These are phyloP conservation scores for Vanacampus margaritifer DNA, from an alignment of 2,113 vertebrate species.

Conservation along the genomic window DNA sequence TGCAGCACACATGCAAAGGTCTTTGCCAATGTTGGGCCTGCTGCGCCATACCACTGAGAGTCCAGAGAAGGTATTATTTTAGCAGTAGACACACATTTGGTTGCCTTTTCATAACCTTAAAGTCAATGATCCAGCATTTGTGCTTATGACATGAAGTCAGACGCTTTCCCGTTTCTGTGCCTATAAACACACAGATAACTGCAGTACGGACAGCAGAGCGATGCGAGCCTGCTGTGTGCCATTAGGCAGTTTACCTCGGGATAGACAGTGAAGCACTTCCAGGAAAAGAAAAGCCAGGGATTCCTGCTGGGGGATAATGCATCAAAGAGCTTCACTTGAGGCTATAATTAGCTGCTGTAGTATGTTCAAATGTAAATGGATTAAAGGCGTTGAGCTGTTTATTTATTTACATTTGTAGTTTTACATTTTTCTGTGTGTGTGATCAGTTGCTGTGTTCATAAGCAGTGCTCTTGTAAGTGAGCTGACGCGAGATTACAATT, in stretches of 20 bases:
- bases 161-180: conserved; percentile 10
- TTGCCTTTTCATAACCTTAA: conserved; percentile 29
- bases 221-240: conserved; percentile 60
- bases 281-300: conserved; percentile 62
- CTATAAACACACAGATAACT: conserved; percentile 37
- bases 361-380: conserved; percentile 65
- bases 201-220: conserved; percentile 38
- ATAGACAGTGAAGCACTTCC: conserved; percentile 66
- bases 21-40: conserved; percentile 41
- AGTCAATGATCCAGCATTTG: conserved; percentile 17
- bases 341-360: conserved; percentile 72
- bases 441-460: neutral
- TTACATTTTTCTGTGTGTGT: conserved; percentile 34
- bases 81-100: conserved; percentile 18
- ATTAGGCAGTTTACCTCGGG: conserved; percentile 66
- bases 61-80: conserved; percentile 25
- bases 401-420: conserved; percentile 62
- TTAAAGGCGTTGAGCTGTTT: conserved; percentile 46
- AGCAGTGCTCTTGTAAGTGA: neutral
- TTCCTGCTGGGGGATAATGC: conserved; percentile 65
- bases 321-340: conserved; percentile 72
- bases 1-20: conserved; percentile 21
- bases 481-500: conserved; percentile 2
- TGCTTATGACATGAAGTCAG: conserved; percentile 23
- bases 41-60: conserved; percentile 29